phyloP scores from a whole-genome alignment of 2,888 invertebrate species.

The Ceratothoa steindachneri region DNA sequence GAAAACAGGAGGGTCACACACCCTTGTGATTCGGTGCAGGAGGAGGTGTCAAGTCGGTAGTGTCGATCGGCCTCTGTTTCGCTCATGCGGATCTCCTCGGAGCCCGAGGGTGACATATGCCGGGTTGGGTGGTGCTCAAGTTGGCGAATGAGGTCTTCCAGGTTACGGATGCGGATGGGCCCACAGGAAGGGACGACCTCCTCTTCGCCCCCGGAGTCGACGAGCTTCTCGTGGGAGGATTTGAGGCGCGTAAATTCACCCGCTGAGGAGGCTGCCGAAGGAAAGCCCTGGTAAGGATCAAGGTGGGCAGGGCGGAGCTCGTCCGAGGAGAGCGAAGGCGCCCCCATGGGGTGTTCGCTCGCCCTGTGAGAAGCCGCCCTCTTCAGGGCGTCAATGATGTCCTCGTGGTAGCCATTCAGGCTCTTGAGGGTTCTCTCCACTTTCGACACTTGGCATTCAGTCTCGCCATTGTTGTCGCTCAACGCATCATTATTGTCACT shows the following conservation, averaged over 20 bases:
- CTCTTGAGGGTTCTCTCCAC: slow-evolving; percentile 77
- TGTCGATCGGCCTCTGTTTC: slow-evolving; percentile 52
- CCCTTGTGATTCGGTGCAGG: slow-evolving; percentile 49
- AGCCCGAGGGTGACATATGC: slow-evolving; percentile 50
- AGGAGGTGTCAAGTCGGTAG: slow-evolving; percentile 49
- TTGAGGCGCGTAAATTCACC: slow-evolving; percentile 42
- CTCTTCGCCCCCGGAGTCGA: slow-evolving; percentile 65
- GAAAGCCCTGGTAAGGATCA: slow-evolving; percentile 54
- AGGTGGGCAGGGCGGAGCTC: slow-evolving; percentile 65
- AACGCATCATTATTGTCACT: slow-evolving; percentile 67
- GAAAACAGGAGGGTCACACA: slow-evolving; percentile 33
- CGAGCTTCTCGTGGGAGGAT: slow-evolving; percentile 44
- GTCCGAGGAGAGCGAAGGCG: slow-evolving; percentile 63
- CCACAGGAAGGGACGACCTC: slow-evolving; percentile 69
- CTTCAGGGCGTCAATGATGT: slow-evolving; percentile 81
- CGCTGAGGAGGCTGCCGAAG: slow-evolving; percentile 39
- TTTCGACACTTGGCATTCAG: slow-evolving; percentile 52
- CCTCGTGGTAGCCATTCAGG: slow-evolving; percentile 86
- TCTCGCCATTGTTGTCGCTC: slow-evolving; percentile 63
- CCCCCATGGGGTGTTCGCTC: slow-evolving; percentile 53
- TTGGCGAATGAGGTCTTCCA: slow-evolving; percentile 78
- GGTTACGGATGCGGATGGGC: slow-evolving; percentile 79
- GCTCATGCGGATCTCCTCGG: slow-evolving; percentile 51
- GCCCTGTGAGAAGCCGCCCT: slow-evolving; percentile 63
- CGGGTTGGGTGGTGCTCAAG: slow-evolving; percentile 50